A percentile compares a stretch with the other conserved stretches of the same genome.
Evolutionary conservation across 2,888 invertebrate species (phyloP).

Genomic region (Notodonta ziczac): DNA sequence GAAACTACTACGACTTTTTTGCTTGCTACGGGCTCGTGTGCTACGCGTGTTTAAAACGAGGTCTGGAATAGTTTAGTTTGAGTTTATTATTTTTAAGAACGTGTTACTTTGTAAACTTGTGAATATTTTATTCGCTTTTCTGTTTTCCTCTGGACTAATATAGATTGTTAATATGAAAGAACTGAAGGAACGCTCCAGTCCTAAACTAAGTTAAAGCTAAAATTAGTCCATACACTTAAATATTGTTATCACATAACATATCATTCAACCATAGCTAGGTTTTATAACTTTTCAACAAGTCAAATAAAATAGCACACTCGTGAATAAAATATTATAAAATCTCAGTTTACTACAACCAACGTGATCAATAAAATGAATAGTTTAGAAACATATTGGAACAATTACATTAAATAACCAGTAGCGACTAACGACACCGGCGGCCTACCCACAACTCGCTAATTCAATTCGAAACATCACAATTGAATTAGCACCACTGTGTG

Average conservation of each 20-base stretch:
- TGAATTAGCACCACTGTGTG: conserved; percentile 14
- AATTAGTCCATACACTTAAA: too few species aligned
- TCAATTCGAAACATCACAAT: conserved; percentile 16
- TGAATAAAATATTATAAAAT: too few species aligned
- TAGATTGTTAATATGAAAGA: too few species aligned
- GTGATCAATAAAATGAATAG: background rate
- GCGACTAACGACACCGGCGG: background rate
- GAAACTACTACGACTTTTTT: conserved; percentile 32
- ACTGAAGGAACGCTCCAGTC: too few species aligned
- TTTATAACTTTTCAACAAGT: too few species aligned
- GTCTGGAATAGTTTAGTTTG: conserved; percentile 1
- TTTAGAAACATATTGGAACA: background rate
- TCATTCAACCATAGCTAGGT: too few species aligned
- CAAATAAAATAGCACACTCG: too few species aligned
- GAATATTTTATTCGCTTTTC: background rate
- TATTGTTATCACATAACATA: too few species aligned
- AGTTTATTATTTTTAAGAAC: conserved; percentile 3
- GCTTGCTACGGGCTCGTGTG: conserved; percentile 8
- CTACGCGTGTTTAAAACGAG: conserved; percentile 6
- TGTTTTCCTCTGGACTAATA: background rate
- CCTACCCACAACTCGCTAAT: background rate
- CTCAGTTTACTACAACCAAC: background rate
- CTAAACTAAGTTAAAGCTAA: too few species aligned
- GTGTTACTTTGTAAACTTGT: conserved; percentile 3
- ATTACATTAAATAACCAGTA: conserved; percentile 2